Evolutionary conservation across 1,140 invertebrate species (phyloP), one percentile per base, ranked within the genome.

Genomic region (Lucilia cuprina): DNA sequence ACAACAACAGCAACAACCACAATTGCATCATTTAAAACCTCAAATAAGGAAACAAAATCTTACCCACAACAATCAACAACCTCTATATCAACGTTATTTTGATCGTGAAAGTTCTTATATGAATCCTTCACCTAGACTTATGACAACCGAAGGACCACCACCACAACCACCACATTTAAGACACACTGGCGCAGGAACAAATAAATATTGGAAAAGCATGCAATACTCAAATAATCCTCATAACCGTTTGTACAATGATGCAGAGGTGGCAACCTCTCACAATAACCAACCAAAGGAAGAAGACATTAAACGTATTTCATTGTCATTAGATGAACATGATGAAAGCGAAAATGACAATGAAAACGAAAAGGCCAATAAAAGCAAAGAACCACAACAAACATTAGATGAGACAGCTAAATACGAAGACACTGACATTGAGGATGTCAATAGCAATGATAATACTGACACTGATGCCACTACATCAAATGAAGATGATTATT

Each of bases 31-130:
- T 14, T n/a, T 35, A 10, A 65, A 35, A 47, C 34, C 17, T 25
- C n/a, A 70, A 70, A 25, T 70, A 19, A 70, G 21, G 4, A 19
- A 70, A 1, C 82, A 74, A 7, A 74, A 47, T 83, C 30, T 83
- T 13, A 50, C 77, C 41, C 12, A 50, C 50, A 82, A 35, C 60
- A 12, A 14, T 74, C 9, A 75, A n/a, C n/a, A 50, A 34, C 47
- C 74, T 75, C 9, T 83, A 13, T n/a, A 47, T 34, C 60, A 34
- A 34, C 83, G 83, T 74, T 74, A 74, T 60, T 83, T 83, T 25
- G 83, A 83, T 34, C 83, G 83, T 35, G 74, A 83, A 17, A 55
- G 83, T 55, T 60, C 49, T 19, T 83, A 83, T 55, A 47, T 12
- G 17, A 75, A 77, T 60, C 17, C 83, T 7, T n/a, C 34, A 19